Conservation (phyloP, 2,797 vertebrate genomes). For the Scyliorhinus canicula region DNA sequence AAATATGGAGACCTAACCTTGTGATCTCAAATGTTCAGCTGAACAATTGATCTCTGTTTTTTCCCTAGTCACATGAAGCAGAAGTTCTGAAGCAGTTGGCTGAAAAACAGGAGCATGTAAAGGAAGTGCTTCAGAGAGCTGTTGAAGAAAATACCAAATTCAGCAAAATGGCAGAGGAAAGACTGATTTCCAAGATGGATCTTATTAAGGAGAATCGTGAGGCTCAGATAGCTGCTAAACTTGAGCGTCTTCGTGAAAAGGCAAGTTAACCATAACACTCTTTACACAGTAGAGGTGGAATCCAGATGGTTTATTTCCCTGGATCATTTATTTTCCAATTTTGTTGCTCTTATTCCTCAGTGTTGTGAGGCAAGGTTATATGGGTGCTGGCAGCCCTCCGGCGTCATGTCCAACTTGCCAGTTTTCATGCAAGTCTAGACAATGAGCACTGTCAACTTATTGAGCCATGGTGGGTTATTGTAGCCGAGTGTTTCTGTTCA, state of each 20-base stretch:
- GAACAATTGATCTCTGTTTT: conserved; percentile 24
- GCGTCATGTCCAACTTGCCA: too few relatives aligned
- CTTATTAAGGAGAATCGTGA: conserved; percentile 85
- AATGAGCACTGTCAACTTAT: background rate
- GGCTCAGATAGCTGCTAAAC: conserved; percentile 80
- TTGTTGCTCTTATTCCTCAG: background rate
- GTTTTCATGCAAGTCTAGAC: background rate
- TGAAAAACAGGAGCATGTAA: conserved; percentile 84
- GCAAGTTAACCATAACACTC: conserved; percentile 49
- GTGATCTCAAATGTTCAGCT: background rate
- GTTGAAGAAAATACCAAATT: conserved; percentile 84
- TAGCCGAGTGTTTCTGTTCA: background rate
- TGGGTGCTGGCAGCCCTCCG: background rate
- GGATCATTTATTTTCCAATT: conserved; percentile 1
- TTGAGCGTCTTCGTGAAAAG: conserved; percentile 88
- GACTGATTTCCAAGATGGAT: conserved; percentile 88
- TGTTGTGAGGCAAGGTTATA: background rate
- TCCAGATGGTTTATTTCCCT: background rate
- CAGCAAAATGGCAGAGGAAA: conserved; percentile 86
- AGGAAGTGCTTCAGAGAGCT: conserved; percentile 86
- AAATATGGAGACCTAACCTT: background rate
- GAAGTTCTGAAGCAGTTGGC: conserved; percentile 84
- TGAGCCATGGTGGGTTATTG: background rate
- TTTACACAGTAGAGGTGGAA: background rate
- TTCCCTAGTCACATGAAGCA: conserved; percentile 73